Conservation (phyloP, 2,113 vertebrate species). For the Abramis brama region DNA sequence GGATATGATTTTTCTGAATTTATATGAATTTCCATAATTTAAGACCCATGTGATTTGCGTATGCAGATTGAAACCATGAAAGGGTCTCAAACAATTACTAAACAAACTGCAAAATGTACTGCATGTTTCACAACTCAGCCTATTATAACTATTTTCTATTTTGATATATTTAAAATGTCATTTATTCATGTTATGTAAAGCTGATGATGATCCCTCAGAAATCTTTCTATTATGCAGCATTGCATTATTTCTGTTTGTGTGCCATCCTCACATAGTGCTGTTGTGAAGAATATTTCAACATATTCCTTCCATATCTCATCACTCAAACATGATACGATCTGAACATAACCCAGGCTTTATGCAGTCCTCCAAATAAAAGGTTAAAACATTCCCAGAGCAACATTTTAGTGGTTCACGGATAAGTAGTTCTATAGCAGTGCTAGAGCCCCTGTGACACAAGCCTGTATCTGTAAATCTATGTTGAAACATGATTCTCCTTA, state of each 20-base stretch:
- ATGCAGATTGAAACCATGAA: not conserved
- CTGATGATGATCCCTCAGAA: not conserved
- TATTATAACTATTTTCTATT: no score
- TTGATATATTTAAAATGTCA: no score
- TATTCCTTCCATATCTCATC: not conserved
- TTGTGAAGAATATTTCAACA: not conserved
- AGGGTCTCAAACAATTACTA: not conserved
- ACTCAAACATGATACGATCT: not conserved
- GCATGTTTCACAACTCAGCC: no score
- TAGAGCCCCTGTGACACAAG: not conserved
- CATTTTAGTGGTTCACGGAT: not conserved
- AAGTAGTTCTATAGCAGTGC: not conserved
- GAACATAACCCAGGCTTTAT: not conserved
- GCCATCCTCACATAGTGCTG: not conserved
- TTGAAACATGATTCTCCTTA: not conserved
- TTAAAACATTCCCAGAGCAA: conserved; percentile 5
- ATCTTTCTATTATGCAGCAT: not conserved
- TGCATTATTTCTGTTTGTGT: not conserved
- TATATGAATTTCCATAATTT: not conserved
- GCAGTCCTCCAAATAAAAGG: not conserved
- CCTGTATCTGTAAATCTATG: not conserved
- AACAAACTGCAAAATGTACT: not conserved
- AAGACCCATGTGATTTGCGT: not conserved
- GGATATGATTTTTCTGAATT: not conserved
- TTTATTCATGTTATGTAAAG: not conserved